Conservation (phyloP, 2,113 vertebrate species). For the Hydrochoerus hydrochaeris region DNA sequence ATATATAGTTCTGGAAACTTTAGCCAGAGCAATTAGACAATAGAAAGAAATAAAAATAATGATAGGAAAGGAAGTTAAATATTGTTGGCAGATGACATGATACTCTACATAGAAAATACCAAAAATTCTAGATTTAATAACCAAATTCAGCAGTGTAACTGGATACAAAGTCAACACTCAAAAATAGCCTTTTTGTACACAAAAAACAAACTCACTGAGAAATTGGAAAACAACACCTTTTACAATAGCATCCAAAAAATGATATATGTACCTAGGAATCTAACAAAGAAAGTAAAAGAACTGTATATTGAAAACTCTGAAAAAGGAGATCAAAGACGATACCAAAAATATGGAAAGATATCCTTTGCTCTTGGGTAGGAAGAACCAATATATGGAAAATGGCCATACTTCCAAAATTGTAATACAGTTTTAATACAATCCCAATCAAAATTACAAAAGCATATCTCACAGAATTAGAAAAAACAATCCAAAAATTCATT, state of each 20-base stretch:
- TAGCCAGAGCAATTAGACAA: not conserved
- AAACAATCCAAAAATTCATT: not conserved
- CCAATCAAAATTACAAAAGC: not conserved
- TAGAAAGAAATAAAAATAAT: not conserved
- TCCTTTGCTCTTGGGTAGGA: no score
- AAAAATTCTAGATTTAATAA: not conserved
- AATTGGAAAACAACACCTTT: not conserved
- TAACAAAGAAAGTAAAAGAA: not conserved
- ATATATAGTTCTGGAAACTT: not conserved
- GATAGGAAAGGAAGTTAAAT: not conserved
- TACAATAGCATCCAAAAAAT: not conserved
- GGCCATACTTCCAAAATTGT: not conserved
- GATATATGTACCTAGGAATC: not conserved
- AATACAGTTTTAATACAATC: not conserved
- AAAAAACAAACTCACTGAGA: not conserved
- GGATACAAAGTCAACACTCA: not conserved
- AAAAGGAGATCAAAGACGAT: not conserved
- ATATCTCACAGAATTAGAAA: not conserved
- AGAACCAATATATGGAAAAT: not conserved
- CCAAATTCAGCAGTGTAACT: not conserved
- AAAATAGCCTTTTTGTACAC: not conserved
- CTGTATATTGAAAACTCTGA: not conserved
- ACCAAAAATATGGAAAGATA: not conserved
- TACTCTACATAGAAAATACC: not conserved
- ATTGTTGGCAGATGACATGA: not conserved